Base-by-base conservation (phyloP, 2,888 invertebrate genomes). In the Drosophila koepferae region DNA sequence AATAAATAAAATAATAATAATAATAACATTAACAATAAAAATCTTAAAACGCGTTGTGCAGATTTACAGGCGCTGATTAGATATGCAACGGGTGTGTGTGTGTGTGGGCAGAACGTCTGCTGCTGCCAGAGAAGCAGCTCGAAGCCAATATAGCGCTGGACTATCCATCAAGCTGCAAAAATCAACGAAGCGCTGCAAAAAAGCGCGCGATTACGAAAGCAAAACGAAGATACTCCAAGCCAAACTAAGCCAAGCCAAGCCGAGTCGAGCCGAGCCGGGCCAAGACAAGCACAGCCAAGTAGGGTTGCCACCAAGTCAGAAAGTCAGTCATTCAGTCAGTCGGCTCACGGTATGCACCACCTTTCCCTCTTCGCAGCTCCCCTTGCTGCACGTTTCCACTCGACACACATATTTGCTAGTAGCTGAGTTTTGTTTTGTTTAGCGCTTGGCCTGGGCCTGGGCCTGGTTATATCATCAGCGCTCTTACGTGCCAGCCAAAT, bases 101-200 rank as follows among this genome's bases (percentile, higher is more conserved):
- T 64, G 64, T 70, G 71, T 65, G 82, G 82, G 85, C 78, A 86
- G 84, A 86, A 85, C 85, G 73, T 76, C n/a, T 55, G 40, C 84
- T 74, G 28, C 78, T 73, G 87, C 72, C 80, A 81, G 65, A 81
- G 82, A 77, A 81, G 77, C 86, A 65, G 65, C 84, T 74, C 59
- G 64, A 81, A 80, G 81, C 86, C 80, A 85, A 87, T 75, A 87
- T 87, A 87, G 85, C 73, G 82, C 87, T 85, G 85, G 85, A 85
- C 85, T 76, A 58, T 72, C 68, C 66, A 61, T 51, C 70, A 68
- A 71, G 83, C 84, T 83, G 86, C 77, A 75, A 80, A 84, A 86
- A 81, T 74, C 86, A 84, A 51, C 87, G 91, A 91, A 91, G 91
- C 91, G 91, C 89, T 89, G 91, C 91, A 88, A 89, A 88, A 68